Evolutionary conservation across 1,140 invertebrate genomes (phyloP), one percentile per base, ranked within the genome.

Genomic region (Arctopsyche grandis): DNA sequence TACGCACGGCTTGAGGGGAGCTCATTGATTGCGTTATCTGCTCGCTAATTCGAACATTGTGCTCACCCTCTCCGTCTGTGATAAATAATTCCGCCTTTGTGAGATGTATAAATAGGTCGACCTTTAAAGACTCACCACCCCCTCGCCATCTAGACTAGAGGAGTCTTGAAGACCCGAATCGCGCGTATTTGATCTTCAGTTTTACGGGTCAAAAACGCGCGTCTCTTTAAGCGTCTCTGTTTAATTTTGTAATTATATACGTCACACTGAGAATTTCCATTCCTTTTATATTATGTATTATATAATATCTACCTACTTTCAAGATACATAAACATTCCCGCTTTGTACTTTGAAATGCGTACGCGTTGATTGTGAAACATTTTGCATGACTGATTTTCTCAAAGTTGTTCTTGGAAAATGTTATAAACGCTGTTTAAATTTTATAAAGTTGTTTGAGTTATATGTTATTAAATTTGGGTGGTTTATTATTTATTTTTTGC

Each of bases 81-180:
- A 66, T 66, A 66, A 66, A 66, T 66, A 66, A 66, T 66, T 66
- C 63, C 21, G 29, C 24, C 24, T 66, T 66, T 66, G 63, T 66
- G 10, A 22, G 24, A 66, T 22, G 12, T 21, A 22, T 9, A 60
- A 29, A 66, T 24, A 26, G 63, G 24, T 24, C 58, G n/a, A 4
- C 58, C 58, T 52, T 46, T 52, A 16, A 12, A 52, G 16, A 12
- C 48, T 10, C 12, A 3, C 48, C 3, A 5, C 48, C 48, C 48
- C 48, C 16, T 3, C 12, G 5, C 12, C 16, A 52, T 52, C 4
- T 12, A 52, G 63, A 66, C 63, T 52, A 52, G 63, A 66, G 21
- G 63, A 66, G 21, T 24, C 21, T 24, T 66, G 63, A n/a, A n/a
- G n/a, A n/a, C 63, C 21, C 63, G 56, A 60, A 60, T 60, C 9